Conservation (phyloP, 1,140 invertebrate species). For the Episyrphus balteatus region DNA sequence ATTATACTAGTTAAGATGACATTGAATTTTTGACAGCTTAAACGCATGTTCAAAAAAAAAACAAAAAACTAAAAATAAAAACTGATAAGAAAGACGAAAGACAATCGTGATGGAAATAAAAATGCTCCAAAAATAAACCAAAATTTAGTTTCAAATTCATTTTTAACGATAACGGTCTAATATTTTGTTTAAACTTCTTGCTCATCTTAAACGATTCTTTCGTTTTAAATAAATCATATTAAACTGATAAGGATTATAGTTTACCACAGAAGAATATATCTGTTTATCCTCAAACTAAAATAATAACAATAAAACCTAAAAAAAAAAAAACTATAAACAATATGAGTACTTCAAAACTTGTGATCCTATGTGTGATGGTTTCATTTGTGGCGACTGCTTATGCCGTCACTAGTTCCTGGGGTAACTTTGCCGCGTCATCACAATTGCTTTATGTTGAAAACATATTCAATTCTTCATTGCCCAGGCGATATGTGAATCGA, state of each 20-base stretch:
- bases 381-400: conserved; percentile 12
- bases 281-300: not conserved
- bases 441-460: conserved; percentile 25
- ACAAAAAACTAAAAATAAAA: too few species aligned
- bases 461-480: conserved; percentile 20
- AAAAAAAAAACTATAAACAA: not conserved
- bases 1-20: too few species aligned
- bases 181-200: too few species aligned
- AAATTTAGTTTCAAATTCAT: too few species aligned
- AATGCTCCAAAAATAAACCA: too few species aligned
- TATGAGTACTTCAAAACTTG: too few species aligned
- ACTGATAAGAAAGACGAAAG: too few species aligned
- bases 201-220: too few species aligned
- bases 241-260: not conserved
- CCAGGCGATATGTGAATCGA: conserved; percentile 22
- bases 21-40: too few species aligned
- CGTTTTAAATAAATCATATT: not conserved
- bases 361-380: not conserved
- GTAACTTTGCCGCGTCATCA: conserved; percentile 24
- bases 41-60: too few species aligned
- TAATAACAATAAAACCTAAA: not conserved
- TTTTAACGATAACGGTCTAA: too few species aligned
- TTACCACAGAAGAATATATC: not conserved
- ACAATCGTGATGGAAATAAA: too few species aligned
- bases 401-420: conserved; percentile 27